phyloP scores from a whole-genome alignment of 1,140 invertebrate genomes.

The Drosophila rufa region DNA sequence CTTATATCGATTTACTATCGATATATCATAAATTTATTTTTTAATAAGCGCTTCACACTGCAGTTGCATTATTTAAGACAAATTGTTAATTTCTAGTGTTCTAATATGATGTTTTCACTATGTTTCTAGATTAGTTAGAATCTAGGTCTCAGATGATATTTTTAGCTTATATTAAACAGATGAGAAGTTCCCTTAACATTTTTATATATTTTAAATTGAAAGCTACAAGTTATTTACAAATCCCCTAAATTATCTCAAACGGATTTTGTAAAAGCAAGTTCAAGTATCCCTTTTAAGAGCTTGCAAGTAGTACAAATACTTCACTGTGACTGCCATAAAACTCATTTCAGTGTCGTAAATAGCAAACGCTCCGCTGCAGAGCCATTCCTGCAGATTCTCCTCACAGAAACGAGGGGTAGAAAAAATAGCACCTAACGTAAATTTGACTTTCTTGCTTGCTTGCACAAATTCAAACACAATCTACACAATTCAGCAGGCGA shows the following conservation, averaged over 20 bases:
- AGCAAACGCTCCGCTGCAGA: conserved; percentile 7
- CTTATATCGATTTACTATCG: too few relatives aligned
- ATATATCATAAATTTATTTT: too few relatives aligned
- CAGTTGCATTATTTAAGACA: too few relatives aligned
- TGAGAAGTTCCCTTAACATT: too few relatives aligned
- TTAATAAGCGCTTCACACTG: too few relatives aligned
- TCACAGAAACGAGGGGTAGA: background rate
- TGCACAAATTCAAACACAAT: conserved; percentile 73
- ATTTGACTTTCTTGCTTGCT: conserved; percentile 76
- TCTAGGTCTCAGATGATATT: too few relatives aligned
- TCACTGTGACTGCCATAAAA: background rate
- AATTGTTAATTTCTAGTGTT: too few relatives aligned
- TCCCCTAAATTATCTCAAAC: background rate
- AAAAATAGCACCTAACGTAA: conserved; percentile 52
- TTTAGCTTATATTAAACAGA: too few relatives aligned
- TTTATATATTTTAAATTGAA: too few relatives aligned
- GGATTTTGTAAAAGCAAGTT: background rate
- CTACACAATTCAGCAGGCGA: conserved; percentile 47
- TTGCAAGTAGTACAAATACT: background rate
- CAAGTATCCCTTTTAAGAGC: background rate
- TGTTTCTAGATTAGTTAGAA: too few relatives aligned
- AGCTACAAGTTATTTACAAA: background rate
- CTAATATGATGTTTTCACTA: too few relatives aligned
- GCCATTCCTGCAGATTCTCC: conserved; percentile 13
- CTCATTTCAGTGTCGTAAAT: conserved; percentile 21